These are phyloP conservation scores for Acleris sparsana DNA, from an alignment of 2,888 invertebrate genomes.

Conservation along the genomic window DNA sequence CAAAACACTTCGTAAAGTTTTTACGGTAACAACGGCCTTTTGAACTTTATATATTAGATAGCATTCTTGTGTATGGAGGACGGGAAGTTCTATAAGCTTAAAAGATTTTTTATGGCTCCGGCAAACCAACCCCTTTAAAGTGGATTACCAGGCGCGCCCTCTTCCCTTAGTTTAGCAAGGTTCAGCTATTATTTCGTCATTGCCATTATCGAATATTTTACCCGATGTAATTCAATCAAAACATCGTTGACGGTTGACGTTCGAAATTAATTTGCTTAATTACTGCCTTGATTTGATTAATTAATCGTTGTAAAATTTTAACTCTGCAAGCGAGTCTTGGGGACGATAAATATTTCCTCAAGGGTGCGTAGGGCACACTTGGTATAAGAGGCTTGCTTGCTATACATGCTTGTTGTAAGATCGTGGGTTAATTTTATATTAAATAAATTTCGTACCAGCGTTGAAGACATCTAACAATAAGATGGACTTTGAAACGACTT, in stretches of 20 bases:
- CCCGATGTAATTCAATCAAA: slow-evolving; percentile 21
- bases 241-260: slow-evolving; percentile 28
- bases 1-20: slow-evolving; percentile 15
- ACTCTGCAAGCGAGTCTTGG: background rate
- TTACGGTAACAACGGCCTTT: slow-evolving; percentile 10
- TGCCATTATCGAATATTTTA: slow-evolving; percentile 20
- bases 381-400: too few species aligned
- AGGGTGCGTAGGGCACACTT: too few species aligned
- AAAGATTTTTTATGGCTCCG: slow-evolving; percentile 26
- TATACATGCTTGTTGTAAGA: too few species aligned
- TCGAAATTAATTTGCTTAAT: slow-evolving; percentile 30
- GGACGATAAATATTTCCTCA: background rate
- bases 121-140: slow-evolving; percentile 30
- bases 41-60: slow-evolving; percentile 22
- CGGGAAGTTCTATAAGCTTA: slow-evolving; percentile 11
- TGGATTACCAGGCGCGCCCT: slow-evolving; percentile 29
- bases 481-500: too few species aligned
- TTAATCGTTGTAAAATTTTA: slow-evolving; percentile 19
- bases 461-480: background rate
- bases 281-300: slow-evolving; percentile 21
- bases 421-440: too few species aligned
- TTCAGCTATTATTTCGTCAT: slow-evolving; percentile 23
- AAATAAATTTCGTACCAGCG: background rate
- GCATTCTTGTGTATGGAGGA: slow-evolving; percentile 14
- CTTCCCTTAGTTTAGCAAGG: background rate